Base-by-base conservation (phyloP, 2,797 vertebrate species). In the Neopelma chrysocephalum region DNA sequence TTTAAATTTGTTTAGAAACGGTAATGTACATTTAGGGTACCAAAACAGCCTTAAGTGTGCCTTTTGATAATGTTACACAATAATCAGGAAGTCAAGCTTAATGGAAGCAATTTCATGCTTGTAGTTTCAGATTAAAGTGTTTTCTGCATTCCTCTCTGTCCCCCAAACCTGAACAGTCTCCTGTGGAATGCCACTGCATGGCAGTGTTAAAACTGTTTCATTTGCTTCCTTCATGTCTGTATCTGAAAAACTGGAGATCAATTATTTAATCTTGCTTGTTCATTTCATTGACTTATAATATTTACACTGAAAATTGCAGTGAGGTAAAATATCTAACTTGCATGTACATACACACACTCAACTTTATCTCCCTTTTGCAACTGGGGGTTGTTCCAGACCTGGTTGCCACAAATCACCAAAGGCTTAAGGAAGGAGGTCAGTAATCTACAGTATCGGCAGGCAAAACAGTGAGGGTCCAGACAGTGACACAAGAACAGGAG, bases 61-160 rank as follows among this genome's bases (percentile, higher is more conserved):
- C 71, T 94, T 93, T 93, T 82, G 53, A 84, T 90, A 93, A 84
- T 53, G 56, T 40, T 66, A 62, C 58, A 91, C 47, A 92, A 66
- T 89, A 91, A 87, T 76, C 70, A 94, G 60, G 78, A 91, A 92
- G 62, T 87, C 71, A 93, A 91, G 81, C 68, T 92, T 89, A 91
- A 89, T 85, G 81, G 71, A 87, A 85, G 54, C 22, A 73, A 85
- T 93, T 91, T 96, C 75, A 89, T 95, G 56, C 71, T 92, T 85
- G 43, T 51, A 80, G 51, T 76, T 94, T 93, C 81, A 91, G 84
- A 89, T 84, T 89, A 78, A 93, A 94, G n/a, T 38, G 47, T 92
- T 92, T 95, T 91, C 68, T 62, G 43, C 4, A 4, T 94, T 68
- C 43, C n/a, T 72, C n/a, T 80, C 60, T 3, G 47, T 80, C 40